Evolutionary conservation across 2,888 invertebrate genomes (phyloP).

Genomic region (Sinhomidia bicolor): DNA sequence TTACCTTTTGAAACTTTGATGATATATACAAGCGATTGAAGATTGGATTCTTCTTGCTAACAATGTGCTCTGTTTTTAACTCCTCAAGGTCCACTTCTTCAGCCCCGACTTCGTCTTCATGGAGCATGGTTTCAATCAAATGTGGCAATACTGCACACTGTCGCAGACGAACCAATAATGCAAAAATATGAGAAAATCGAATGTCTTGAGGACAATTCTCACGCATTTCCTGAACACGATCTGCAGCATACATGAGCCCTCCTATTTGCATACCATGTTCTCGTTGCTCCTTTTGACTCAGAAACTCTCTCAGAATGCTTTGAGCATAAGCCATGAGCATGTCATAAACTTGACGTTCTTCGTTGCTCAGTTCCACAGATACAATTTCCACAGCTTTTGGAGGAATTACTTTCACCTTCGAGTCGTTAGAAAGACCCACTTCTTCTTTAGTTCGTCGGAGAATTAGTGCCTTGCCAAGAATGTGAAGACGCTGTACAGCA

Average conservation of each 20-base stretch:
- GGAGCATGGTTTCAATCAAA: slow-evolving; percentile 87
- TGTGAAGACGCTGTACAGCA: slow-evolving; percentile 89
- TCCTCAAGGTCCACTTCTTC: slow-evolving; percentile 82
- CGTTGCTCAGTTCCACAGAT: slow-evolving; percentile 85
- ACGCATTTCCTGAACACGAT: too few species aligned
- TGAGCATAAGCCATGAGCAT: slow-evolving; percentile 82
- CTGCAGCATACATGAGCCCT: too few species aligned
- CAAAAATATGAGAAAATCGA: slow-evolving; percentile 86
- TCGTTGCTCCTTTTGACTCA: slow-evolving; percentile 63
- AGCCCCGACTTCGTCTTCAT: slow-evolving; percentile 83
- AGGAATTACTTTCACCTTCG: slow-evolving; percentile 87
- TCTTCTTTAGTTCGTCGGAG: slow-evolving; percentile 94
- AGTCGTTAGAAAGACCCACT: too few species aligned
- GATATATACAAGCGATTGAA: slow-evolving; percentile 73
- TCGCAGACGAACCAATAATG: slow-evolving; percentile 90
- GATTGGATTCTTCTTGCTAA: slow-evolving; percentile 74
- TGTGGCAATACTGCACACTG: slow-evolving; percentile 96
- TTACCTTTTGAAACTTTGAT: slow-evolving; percentile 75
- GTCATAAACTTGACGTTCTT: slow-evolving; percentile 90
- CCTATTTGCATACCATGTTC: too few species aligned
- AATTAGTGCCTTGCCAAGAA: slow-evolving; percentile 92
- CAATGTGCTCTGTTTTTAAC: slow-evolving; percentile 55
- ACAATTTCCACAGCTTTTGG: slow-evolving; percentile 84
- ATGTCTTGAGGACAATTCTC: slow-evolving; percentile 75
- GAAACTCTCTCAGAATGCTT: slow-evolving; percentile 80